These are phyloP conservation scores for Petrosia ficiformis DNA, from an alignment of 37 sponge, comb jelly and placozoan species.

Conservation along the genomic window DNA sequence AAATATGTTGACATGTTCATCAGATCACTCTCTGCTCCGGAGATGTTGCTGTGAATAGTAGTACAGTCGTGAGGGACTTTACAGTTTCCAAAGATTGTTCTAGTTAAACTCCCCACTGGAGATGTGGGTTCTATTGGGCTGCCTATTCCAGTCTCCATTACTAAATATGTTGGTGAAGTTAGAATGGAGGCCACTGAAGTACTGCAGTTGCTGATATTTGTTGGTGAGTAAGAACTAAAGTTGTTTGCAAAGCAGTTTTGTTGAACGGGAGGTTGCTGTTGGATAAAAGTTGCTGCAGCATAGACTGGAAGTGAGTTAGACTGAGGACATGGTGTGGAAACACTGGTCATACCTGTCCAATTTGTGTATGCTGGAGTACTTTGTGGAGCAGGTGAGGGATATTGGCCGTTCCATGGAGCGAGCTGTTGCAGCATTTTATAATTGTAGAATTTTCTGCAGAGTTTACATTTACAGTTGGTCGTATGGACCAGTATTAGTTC, in stretches of 20 bases:
- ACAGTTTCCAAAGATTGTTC: conserved; percentile 23
- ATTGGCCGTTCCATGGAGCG: background rate
- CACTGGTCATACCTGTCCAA: background rate
- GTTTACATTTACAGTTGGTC: conserved; percentile 97
- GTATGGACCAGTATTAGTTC: conserved; percentile 85
- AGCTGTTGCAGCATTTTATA: conserved; percentile 30
- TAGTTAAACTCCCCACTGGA: conserved; percentile 52
- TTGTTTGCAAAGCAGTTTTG: background rate
- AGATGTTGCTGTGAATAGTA: conserved; percentile 31
- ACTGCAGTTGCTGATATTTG: background rate
- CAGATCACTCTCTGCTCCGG: conserved; percentile 40
- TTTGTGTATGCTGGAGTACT: background rate
- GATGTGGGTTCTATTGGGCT: conserved; percentile 42
- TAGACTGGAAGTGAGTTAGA: background rate
- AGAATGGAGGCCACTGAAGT: background rate
- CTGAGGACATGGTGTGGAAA: background rate
- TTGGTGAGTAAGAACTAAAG: background rate
- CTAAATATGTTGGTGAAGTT: background rate
- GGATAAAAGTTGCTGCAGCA: background rate
- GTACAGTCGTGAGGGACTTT: conserved; percentile 31
- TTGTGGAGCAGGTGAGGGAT: background rate
- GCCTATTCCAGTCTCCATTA: conserved; percentile 11
- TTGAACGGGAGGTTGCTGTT: background rate
- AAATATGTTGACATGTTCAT: conserved; percentile 61
- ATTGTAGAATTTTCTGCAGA: conserved; percentile 31